These are phyloP conservation scores for Lepidonotus clava DNA, from an alignment of 2,888 invertebrate species.

Conservation along the genomic window DNA sequence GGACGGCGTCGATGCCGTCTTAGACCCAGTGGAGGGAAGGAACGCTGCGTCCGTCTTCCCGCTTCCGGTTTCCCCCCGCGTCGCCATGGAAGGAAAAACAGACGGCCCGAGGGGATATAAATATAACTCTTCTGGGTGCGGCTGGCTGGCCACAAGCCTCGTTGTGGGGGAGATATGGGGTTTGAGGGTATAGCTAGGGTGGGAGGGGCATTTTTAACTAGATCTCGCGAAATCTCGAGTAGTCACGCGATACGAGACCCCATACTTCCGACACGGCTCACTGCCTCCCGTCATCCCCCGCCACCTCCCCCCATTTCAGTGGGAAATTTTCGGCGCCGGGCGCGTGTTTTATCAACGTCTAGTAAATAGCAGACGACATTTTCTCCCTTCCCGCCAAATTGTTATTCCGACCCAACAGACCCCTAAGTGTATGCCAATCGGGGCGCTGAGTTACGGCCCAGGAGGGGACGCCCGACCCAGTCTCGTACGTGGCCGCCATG, in stretches of 20 bases:
- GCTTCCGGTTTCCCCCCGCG: too few relatives aligned
- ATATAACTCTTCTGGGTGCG: background rate
- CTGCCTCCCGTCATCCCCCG: background rate
- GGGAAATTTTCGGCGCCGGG: too few relatives aligned
- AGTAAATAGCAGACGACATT: too few relatives aligned
- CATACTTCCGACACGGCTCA: background rate
- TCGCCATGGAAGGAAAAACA: background rate
- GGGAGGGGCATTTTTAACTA: background rate
- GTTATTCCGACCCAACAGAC: too few relatives aligned
- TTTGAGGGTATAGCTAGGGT: background rate
- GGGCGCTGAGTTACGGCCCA: background rate
- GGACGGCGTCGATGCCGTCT: background rate
- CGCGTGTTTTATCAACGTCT: too few relatives aligned
- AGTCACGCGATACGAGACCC: slow-evolving; percentile 23
- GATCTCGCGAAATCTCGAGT: background rate
- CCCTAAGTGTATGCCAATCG: too few relatives aligned
- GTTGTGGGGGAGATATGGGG: background rate
- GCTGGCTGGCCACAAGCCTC: background rate
- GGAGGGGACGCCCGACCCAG: too few relatives aligned
- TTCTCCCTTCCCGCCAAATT: too few relatives aligned
- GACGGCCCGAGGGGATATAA: background rate
- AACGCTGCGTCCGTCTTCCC: background rate
- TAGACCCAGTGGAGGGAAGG: slow-evolving; percentile 10
- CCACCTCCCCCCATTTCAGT: too few relatives aligned
- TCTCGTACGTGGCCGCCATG: too few relatives aligned